Conservation (phyloP, 2,888 invertebrate genomes). For the Tinea pellionella region DNA sequence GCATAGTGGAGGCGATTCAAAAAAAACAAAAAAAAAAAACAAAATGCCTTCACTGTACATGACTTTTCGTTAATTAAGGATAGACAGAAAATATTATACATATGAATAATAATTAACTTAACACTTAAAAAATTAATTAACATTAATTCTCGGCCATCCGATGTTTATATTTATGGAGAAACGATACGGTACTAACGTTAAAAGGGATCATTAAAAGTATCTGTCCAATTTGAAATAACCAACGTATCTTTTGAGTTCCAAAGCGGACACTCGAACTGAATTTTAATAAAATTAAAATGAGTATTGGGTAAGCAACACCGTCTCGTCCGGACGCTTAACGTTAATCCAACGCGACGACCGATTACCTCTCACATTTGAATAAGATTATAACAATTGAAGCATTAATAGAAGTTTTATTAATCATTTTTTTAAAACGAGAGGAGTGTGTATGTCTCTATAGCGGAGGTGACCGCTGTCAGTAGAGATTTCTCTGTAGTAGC, state of each 20-base stretch:
- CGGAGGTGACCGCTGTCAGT: no score
- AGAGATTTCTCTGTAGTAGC: no score
- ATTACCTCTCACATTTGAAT: slow-evolving; percentile 43
- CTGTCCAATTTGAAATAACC: slow-evolving; percentile 33
- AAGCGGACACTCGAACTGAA: slow-evolving; percentile 29
- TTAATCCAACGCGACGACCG: slow-evolving; percentile 40
- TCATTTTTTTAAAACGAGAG: not conserved
- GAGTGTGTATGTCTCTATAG: no score
- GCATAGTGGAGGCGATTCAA: no score
- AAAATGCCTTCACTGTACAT: no score
- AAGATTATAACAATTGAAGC: slow-evolving; percentile 37
- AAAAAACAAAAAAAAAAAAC: no score
- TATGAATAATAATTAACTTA: not conserved
- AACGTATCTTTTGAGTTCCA: slow-evolving; percentile 30
- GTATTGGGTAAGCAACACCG: slow-evolving; percentile 28
- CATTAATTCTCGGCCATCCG: not conserved
- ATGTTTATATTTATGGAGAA: slow-evolving; percentile 10
- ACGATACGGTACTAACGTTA: slow-evolving; percentile 9
- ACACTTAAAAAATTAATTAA: slow-evolving; percentile 4
- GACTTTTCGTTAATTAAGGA: no score
- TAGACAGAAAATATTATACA: no score
- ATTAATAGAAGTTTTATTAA: slow-evolving; percentile 19
- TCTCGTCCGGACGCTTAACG: slow-evolving; percentile 22
- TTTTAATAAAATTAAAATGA: slow-evolving; percentile 40
- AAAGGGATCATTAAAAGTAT: slow-evolving; percentile 21